Conservation (phyloP, 1,140 invertebrate genomes). For the Papilio xuthus region DNA sequence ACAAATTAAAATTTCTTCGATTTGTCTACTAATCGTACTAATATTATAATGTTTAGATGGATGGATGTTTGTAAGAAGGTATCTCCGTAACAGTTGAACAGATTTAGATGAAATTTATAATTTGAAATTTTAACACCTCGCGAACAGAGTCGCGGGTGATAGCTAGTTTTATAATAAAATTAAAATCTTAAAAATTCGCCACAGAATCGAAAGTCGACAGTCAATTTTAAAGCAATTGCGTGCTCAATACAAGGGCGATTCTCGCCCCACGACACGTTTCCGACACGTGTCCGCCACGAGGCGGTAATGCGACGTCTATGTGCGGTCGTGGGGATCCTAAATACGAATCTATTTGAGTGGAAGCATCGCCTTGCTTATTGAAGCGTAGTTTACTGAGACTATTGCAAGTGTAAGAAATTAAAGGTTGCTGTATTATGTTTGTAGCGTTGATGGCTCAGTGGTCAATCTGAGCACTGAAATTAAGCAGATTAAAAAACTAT, state of each 20-base stretch:
- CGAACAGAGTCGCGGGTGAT: too few relatives aligned
- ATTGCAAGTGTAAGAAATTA: not conserved
- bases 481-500: too few relatives aligned
- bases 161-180: too few relatives aligned
- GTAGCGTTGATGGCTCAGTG: too few relatives aligned
- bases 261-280: slow-evolving; percentile 46
- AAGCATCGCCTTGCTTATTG: slow-evolving; percentile 40
- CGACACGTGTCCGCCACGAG: slow-evolving; percentile 53
- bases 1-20: too few relatives aligned
- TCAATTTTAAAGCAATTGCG: slow-evolving; percentile 67
- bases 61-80: too few relatives aligned
- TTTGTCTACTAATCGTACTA: too few relatives aligned
- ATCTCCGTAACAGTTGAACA: too few relatives aligned
- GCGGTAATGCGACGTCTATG: slow-evolving; percentile 46
- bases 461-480: too few relatives aligned
- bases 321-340: slow-evolving; percentile 57
- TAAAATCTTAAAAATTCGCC: slow-evolving; percentile 32
- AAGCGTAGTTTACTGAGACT: not conserved
- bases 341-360: slow-evolving; percentile 58
- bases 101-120: too few relatives aligned
- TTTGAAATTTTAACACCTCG: too few relatives aligned
- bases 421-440: not conserved
- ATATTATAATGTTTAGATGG: too few relatives aligned
- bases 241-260: slow-evolving; percentile 47
- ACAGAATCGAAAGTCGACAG: slow-evolving; percentile 50